These are phyloP conservation scores for Lagopus muta DNA, from an alignment of 2,113 vertebrate species.

Conservation along the genomic window DNA sequence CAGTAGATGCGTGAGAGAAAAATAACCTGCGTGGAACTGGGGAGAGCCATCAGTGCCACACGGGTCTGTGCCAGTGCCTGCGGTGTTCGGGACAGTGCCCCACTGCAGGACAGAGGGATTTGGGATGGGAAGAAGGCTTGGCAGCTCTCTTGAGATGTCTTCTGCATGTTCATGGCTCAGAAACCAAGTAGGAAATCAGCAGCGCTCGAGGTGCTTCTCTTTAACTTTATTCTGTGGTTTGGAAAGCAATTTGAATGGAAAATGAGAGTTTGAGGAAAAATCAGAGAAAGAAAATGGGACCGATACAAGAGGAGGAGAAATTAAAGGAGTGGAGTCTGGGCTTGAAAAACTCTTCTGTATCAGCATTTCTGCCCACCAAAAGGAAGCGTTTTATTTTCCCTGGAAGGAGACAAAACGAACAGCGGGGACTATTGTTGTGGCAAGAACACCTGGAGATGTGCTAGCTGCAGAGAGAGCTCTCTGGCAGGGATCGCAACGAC, in stretches of 20 bases:
- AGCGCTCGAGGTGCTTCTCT: background rate
- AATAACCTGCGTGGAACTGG: background rate
- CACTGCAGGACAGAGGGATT: rapidly evolving
- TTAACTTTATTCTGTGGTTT: slow-evolving; percentile 11
- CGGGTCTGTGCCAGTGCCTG: rapidly evolving
- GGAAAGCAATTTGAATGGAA: slow-evolving; percentile 52
- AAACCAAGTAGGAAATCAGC: background rate
- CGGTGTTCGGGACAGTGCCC: background rate
- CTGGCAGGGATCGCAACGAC: slow-evolving; percentile 45
- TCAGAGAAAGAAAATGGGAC: background rate
- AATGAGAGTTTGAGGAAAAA: background rate
- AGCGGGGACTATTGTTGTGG: slow-evolving; percentile 51
- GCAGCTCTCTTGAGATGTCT: background rate
- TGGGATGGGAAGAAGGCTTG: background rate
- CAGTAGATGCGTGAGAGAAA: background rate
- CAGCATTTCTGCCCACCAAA: slow-evolving; percentile 12
- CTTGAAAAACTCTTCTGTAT: slow-evolving; percentile 31
- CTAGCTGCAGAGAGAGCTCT: background rate
- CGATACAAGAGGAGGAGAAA: background rate
- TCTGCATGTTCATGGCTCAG: background rate
- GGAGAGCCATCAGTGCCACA: background rate
- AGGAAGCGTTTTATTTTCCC: slow-evolving; percentile 53
- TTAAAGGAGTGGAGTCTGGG: background rate
- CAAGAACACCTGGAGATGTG: slow-evolving; percentile 61
- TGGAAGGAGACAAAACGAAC: slow-evolving; percentile 49